phyloP scores from a whole-genome alignment of 2,888 invertebrate genomes.

The Oxystoma pomonae region DNA sequence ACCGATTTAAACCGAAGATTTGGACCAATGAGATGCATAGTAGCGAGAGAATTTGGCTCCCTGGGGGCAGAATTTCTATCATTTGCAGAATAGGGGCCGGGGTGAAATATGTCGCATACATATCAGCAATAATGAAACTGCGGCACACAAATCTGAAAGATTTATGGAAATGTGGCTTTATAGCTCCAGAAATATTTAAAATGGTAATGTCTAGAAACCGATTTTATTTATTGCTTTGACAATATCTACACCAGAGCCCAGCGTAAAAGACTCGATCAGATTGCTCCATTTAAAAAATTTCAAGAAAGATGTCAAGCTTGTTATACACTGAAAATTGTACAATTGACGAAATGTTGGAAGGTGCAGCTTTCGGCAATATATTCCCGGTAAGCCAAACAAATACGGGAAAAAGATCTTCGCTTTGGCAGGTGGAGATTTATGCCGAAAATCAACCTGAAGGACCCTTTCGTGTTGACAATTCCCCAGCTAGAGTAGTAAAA shows the following conservation, averaged over 20 bases:
- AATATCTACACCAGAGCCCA: conserved; percentile 3
- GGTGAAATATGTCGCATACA: too few relatives aligned
- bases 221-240: conserved; percentile 5
- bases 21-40: too few relatives aligned
- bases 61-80: too few relatives aligned
- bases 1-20: too few relatives aligned
- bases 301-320: conserved; percentile 1
- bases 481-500: conserved; percentile 5
- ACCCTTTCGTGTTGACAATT: conserved; percentile 9
- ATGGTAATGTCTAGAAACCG: neutral
- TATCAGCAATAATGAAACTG: neutral
- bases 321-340: conserved; percentile 1
- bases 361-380: conserved; percentile 11
- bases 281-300: conserved; percentile 2
- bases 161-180: conserved; percentile 1
- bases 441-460: conserved; percentile 10
- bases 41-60: too few relatives aligned
- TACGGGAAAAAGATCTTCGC: conserved; percentile 9
- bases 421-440: conserved; percentile 10
- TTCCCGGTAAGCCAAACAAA: conserved; percentile 4
- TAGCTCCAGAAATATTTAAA: conserved; percentile 1
- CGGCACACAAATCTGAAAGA: conserved; percentile 4
- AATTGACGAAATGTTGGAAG: conserved; percentile 12
- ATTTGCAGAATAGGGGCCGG: too few relatives aligned
- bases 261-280: neutral